These are phyloP conservation scores for Pogonocherus hispidulus DNA, from an alignment of 2,888 invertebrate species.

Conservation along the genomic window DNA sequence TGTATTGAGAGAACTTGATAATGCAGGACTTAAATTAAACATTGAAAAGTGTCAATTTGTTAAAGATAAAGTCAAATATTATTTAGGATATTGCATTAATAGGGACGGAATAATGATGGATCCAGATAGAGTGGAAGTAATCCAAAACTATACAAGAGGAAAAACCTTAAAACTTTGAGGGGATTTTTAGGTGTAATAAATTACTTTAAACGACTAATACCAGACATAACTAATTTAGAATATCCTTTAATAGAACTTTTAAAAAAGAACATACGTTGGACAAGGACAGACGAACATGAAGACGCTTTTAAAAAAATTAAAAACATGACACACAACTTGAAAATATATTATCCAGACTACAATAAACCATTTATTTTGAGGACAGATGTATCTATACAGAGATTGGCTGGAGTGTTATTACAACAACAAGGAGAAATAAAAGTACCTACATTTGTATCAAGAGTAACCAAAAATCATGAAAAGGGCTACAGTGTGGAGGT, in stretches of 20 bases:
- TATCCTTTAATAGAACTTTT: slow-evolving; percentile 22
- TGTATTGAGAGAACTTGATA: slow-evolving; percentile 19
- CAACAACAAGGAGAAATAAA: neutral
- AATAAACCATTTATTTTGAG: slow-evolving; percentile 12
- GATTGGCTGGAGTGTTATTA: neutral
- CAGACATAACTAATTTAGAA: slow-evolving; percentile 18
- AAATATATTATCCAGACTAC: slow-evolving; percentile 29
- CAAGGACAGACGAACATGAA: slow-evolving; percentile 22
- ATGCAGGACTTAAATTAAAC: slow-evolving; percentile 24
- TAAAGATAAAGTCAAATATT: slow-evolving; percentile 21
- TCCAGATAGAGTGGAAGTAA: slow-evolving; percentile 14
- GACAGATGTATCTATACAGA: slow-evolving; percentile 11
- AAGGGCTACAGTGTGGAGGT: too few relatives aligned
- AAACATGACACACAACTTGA: slow-evolving; percentile 11
- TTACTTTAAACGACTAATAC: slow-evolving; percentile 26
- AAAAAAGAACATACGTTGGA: slow-evolving; percentile 25
- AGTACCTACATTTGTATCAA: slow-evolving; percentile 1
- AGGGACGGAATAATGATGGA: slow-evolving; percentile 15
- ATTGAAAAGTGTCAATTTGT: slow-evolving; percentile 29
- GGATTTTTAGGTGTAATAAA: slow-evolving; percentile 23
- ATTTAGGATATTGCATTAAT: slow-evolving; percentile 24
- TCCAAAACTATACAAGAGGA: slow-evolving; percentile 23
- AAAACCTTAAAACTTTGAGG: slow-evolving; percentile 25
- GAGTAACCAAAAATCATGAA: too few relatives aligned
- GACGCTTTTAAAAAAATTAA: slow-evolving; percentile 24